A percentile compares a stretch with the other conserved stretches of the same genome.
phyloP scores from a whole-genome alignment of 1,140 invertebrate genomes.

The Steinernema feltiae region DNA sequence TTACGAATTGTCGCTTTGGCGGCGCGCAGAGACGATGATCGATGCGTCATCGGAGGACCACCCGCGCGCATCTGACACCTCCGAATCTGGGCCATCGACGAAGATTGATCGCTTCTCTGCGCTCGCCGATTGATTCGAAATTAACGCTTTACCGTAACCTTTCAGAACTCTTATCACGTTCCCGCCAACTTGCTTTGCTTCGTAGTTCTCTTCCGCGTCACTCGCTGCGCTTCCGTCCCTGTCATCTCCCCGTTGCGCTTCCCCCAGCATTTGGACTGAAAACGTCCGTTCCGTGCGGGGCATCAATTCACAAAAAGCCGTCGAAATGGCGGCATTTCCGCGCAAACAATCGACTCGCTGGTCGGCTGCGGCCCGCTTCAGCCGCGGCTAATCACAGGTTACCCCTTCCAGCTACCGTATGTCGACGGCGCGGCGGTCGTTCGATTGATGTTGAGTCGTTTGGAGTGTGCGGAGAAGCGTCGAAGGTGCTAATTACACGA shows the following conservation, averaged over 20 bases:
- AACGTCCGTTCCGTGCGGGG: neutral
- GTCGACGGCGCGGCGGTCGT: neutral
- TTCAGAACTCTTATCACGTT: too few relatives aligned
- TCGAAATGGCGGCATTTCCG: neutral
- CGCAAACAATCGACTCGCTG: neutral
- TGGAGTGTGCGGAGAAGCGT: neutral
- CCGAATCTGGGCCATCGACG: constrained; percentile 9
- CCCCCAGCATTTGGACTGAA: too few relatives aligned
- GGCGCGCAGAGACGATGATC: neutral
- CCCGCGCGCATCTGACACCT: neutral
- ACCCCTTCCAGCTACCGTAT: neutral
- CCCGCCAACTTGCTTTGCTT: neutral
- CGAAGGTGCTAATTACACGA: neutral
- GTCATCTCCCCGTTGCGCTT: neutral
- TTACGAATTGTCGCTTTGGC: constrained; percentile 13
- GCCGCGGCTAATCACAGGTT: neutral
- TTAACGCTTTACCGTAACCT: neutral
- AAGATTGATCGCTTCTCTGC: neutral
- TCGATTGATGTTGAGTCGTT: neutral
- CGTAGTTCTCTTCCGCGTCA: neutral
- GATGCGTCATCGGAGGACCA: neutral
- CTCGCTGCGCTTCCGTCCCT: too few relatives aligned
- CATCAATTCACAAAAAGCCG: neutral
- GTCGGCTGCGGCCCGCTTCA: neutral
- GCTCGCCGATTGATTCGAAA: neutral